Evolutionary conservation across 2,888 invertebrate genomes (phyloP), one percentile per base, ranked within the genome.

Genomic region (Lepidochitona cinerea): DNA sequence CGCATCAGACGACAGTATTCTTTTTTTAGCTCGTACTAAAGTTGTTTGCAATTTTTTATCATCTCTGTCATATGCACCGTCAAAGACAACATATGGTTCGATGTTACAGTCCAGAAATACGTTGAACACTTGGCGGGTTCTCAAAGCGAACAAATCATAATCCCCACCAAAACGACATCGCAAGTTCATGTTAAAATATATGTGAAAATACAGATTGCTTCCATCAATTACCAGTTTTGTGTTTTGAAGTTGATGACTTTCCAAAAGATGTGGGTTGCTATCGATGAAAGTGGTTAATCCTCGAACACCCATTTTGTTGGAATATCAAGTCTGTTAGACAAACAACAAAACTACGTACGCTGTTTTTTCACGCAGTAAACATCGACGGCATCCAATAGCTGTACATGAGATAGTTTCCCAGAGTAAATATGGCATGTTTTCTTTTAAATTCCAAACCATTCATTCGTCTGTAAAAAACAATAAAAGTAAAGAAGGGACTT

Each of bases 301-400:
- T 71, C 94, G 93, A 6, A 97, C 94, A 12, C 97, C 97, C 97
- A 97, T 95, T 77, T n/a, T n/a, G n/a, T n/a, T n/a, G n/a, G n/a
- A n/a, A n/a, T n/a, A n/a, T n/a, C n/a, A n/a, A n/a, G n/a, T n/a
- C n/a, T n/a, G n/a, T n/a, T n/a, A n/a, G n/a, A n/a, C n/a, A n/a
- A n/a, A n/a, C n/a, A n/a, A n/a, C n/a, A n/a, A n/a, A n/a, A n/a
- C n/a, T n/a, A n/a, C 18, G 18, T 41, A 41, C 41, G 41, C 41
- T 41, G 9, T 41, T 18, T 41, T 41, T 12, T 41, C 41, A 41
- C 18, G 41, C 41, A 41, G 41, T 41, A 18, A 12, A 41, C 9
- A 12, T 41, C 41, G 9, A 9, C 18, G 41, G 41, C n/a, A n/a
- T n/a, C n/a, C n/a, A n/a, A n/a, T n/a, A n/a, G n/a, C n/a, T n/a